A percentile compares a stretch with the other conserved stretches of the same genome.
phyloP scores from a whole-genome alignment of 2,113 vertebrate genomes.

The Zapus hudsonius region DNA sequence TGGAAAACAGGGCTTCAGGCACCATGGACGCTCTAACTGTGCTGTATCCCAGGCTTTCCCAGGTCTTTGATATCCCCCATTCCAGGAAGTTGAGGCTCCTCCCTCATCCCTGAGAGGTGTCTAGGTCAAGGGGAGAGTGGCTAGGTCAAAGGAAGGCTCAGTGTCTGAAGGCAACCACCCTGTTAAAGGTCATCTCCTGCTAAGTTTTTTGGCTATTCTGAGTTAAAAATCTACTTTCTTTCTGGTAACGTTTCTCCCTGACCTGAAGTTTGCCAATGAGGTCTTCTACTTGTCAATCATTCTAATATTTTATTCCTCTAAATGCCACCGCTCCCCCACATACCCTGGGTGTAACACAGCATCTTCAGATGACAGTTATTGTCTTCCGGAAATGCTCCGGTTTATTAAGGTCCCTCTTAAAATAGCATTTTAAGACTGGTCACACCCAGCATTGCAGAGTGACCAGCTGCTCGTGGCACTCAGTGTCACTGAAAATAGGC shows the following conservation, averaged over 20 bases:
- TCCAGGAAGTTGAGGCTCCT: background rate
- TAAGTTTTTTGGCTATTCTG: background rate
- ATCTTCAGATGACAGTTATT: background rate
- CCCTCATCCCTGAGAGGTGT: background rate
- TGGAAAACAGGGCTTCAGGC: background rate
- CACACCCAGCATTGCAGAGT: background rate
- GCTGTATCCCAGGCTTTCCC: background rate
- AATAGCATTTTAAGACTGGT: background rate
- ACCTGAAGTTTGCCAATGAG: background rate
- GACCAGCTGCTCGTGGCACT: background rate
- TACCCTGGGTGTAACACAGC: background rate
- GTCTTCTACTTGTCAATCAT: background rate
- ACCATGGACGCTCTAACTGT: no score
- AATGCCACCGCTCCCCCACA: background rate
- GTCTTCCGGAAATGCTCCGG: background rate
- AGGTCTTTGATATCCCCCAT: background rate
- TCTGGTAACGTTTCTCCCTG: background rate
- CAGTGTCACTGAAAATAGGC: background rate
- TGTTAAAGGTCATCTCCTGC: background rate
- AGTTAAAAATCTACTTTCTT: background rate
- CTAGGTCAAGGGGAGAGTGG: background rate
- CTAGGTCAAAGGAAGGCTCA: background rate
- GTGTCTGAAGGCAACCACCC: background rate
- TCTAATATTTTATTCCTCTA: background rate
- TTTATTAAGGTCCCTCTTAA: conserved; percentile 33